These are phyloP conservation scores for Sipha maydis DNA, from an alignment of 2,888 invertebrate species.

Conservation along the genomic window DNA sequence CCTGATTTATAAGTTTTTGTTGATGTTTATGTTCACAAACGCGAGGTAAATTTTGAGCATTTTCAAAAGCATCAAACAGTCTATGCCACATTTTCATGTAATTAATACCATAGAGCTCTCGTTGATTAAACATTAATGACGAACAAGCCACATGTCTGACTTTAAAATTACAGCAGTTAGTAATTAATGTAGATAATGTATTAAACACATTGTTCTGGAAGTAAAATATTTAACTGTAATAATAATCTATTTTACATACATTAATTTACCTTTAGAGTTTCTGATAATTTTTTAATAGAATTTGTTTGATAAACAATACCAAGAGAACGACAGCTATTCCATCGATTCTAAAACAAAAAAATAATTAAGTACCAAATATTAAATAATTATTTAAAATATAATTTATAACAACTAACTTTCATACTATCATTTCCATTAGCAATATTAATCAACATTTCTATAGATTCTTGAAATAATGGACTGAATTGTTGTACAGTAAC, in stretches of 20 bases:
- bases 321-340: constrained; percentile 56
- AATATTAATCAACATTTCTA: constrained; percentile 41
- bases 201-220: constrained; percentile 74
- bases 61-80: constrained; percentile 79
- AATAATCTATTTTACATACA: background rate
- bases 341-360: constrained; percentile 47
- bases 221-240: background rate
- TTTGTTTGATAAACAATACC: constrained; percentile 49
- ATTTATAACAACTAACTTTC: constrained; percentile 44
- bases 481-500: constrained; percentile 13
- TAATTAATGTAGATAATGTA: constrained; percentile 75
- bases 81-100: constrained; percentile 77
- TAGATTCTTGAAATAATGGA: constrained; percentile 19
- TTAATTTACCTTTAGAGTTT: constrained; percentile 28
- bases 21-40: constrained; percentile 87
- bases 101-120: constrained; percentile 75
- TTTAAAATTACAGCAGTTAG: constrained; percentile 85
- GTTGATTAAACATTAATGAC: constrained; percentile 76
- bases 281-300: constrained; percentile 48
- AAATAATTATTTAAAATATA: background rate
- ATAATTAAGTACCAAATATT: background rate
- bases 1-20: constrained; percentile 85
- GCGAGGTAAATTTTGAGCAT: constrained; percentile 81
- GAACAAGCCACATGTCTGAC: constrained; percentile 88
- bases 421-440: constrained; percentile 49